Percentiles rank a stretch among this genome's conserved stretches.
These are phyloP conservation scores for Montipora cactus DNA, from an alignment of 64 coral and sea anemone species.

Conservation along the genomic window DNA sequence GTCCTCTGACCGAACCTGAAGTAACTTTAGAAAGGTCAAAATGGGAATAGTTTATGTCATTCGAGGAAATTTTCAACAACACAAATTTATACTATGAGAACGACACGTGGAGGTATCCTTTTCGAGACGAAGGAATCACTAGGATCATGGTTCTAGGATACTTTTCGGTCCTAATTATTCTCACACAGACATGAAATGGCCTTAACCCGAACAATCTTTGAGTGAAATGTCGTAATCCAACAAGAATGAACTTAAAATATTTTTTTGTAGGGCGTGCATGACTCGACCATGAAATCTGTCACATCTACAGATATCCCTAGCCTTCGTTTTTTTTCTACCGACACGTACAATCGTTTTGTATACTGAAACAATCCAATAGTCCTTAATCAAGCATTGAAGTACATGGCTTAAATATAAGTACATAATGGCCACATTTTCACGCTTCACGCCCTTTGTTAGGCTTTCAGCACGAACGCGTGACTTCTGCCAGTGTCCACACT, in stretches of 20 bases:
- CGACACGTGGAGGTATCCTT: not conserved
- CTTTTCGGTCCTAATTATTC: not conserved
- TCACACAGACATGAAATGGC: not conserved
- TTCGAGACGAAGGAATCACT: not conserved
- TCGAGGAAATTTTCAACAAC: not conserved
- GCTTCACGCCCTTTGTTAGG: not conserved
- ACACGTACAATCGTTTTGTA: not conserved
- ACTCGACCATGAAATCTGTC: too few relatives aligned
- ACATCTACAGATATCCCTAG: too few relatives aligned
- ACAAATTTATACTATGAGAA: not conserved
- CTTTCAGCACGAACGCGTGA: constrained; percentile 6
- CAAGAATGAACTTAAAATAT: not conserved
- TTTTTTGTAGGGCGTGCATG: not conserved
- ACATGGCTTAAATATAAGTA: not conserved
- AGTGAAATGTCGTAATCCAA: not conserved
- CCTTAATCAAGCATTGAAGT: not conserved
- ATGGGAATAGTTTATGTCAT: not conserved
- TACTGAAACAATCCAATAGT: not conserved
- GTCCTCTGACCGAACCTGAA: not conserved
- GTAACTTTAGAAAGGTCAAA: not conserved
- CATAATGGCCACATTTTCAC: not conserved
- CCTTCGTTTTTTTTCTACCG: not conserved
- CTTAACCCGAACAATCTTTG: not conserved
- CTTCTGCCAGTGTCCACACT: not conserved
- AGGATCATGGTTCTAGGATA: too few relatives aligned